phyloP scores from a whole-genome alignment of 2,113 vertebrate species.

The Chloroceryle aenea region DNA sequence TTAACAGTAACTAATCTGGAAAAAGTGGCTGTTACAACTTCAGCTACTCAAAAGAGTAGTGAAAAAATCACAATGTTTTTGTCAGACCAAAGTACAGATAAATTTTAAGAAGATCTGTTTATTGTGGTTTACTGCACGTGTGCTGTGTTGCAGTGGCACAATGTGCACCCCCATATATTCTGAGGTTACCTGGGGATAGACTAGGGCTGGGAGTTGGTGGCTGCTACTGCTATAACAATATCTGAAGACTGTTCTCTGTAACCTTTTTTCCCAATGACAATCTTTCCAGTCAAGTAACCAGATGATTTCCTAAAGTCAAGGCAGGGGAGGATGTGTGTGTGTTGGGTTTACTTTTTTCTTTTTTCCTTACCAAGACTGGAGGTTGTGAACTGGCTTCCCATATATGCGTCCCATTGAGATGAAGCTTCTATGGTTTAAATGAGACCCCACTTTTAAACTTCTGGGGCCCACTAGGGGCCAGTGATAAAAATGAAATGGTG shows the following conservation, averaged over 20 bases:
- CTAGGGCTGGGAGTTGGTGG: background rate
- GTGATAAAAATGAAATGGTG: background rate
- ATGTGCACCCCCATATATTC: background rate
- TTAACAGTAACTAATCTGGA: background rate
- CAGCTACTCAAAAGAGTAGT: background rate
- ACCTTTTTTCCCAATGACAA: background rate
- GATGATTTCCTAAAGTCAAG: background rate
- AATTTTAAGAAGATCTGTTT: background rate
- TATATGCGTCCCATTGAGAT: background rate
- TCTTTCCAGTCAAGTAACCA: background rate
- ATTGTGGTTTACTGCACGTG: background rate
- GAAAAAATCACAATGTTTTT: background rate
- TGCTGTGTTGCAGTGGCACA: background rate
- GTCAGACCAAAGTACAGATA: background rate
- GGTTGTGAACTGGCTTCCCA: background rate
- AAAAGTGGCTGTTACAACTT: background rate
- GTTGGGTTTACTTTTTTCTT: background rate
- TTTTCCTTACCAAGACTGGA: background rate
- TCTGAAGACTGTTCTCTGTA: background rate
- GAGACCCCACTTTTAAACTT: background rate
- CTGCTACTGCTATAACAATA: background rate
- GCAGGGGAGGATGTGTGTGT: background rate
- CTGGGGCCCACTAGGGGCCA: background rate
- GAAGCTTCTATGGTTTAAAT: background rate
- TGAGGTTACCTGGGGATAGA: background rate